phyloP scores from a whole-genome alignment of 1,140 invertebrate genomes.

The Hylaeus anthracinus region DNA sequence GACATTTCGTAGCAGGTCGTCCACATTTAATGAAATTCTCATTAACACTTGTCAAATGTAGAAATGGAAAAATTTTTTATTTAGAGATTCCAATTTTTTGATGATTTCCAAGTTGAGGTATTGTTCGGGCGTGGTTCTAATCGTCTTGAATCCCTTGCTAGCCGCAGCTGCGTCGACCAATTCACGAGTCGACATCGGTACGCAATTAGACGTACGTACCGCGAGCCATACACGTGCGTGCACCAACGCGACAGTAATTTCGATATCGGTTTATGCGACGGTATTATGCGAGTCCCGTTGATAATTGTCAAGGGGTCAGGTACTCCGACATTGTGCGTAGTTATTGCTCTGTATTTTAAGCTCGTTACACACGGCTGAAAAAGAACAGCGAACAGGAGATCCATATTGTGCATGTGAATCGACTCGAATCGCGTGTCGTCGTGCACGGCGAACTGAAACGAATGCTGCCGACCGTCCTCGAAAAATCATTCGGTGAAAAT shows the following conservation, averaged over 20 bases:
- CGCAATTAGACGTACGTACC: conserved; percentile 37
- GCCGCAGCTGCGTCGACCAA: conserved; percentile 17
- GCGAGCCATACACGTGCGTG: neutral
- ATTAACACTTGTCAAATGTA: too few species aligned
- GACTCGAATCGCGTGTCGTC: too few species aligned
- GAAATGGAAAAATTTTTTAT: too few species aligned
- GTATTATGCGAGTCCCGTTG: conserved; percentile 53
- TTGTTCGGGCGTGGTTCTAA: too few species aligned
- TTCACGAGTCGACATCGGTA: conserved; percentile 20
- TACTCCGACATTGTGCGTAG: conserved; percentile 30
- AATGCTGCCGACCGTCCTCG: too few species aligned
- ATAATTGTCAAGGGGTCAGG: conserved; percentile 54
- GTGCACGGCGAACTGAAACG: too few species aligned
- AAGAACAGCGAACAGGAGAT: neutral
- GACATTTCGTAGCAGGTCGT: too few species aligned
- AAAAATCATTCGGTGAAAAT: too few species aligned
- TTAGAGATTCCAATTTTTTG: too few species aligned
- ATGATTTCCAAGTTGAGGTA: too few species aligned
- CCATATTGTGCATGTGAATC: conserved; percentile 27
- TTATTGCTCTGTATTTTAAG: conserved; percentile 54
- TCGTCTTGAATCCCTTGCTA: neutral
- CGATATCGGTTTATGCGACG: conserved; percentile 39
- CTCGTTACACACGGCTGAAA: conserved; percentile 21
- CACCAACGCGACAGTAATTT: conserved; percentile 45
- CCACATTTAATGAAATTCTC: too few species aligned